Percentiles rank a stretch among this genome's conserved stretches.
These are phyloP conservation scores for Eptesicus fuscus DNA, from an alignment of 2,113 vertebrate species.

Conservation along the genomic window DNA sequence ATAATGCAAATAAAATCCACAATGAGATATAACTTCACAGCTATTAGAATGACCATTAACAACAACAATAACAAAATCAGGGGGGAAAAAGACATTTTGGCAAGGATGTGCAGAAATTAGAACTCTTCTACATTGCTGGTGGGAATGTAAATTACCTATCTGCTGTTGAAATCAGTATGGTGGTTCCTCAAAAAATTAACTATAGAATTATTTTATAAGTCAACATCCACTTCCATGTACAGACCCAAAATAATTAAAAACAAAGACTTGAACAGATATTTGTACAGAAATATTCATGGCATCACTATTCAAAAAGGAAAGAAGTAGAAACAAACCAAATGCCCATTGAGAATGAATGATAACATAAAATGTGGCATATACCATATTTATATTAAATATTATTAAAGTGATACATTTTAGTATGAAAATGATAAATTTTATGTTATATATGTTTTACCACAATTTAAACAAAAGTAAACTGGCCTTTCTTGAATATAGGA, in stretches of 20 bases:
- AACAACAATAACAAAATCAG: neutral
- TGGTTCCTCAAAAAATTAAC: neutral
- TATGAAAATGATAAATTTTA: neutral
- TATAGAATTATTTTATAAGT: neutral
- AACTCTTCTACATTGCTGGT: neutral
- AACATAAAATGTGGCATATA: neutral
- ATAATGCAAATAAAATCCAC: neutral
- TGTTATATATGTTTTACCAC: neutral
- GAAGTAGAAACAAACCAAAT: neutral
- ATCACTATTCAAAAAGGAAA: neutral
- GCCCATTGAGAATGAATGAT: neutral
- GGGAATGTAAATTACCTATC: neutral
- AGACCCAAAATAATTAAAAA: neutral
- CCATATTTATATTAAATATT: neutral
- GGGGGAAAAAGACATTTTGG: neutral
- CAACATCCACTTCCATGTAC: neutral
- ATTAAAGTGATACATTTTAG: neutral
- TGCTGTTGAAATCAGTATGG: neutral
- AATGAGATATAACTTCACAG: neutral
- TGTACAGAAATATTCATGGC: neutral
- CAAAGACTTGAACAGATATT: neutral
- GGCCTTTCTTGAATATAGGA: neutral
- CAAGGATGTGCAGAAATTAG: neutral
- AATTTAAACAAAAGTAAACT: neutral
- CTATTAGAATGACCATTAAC: neutral